These are phyloP conservation scores for Limnephilus auricula DNA, from an alignment of 2,888 invertebrate species.

Conservation along the genomic window DNA sequence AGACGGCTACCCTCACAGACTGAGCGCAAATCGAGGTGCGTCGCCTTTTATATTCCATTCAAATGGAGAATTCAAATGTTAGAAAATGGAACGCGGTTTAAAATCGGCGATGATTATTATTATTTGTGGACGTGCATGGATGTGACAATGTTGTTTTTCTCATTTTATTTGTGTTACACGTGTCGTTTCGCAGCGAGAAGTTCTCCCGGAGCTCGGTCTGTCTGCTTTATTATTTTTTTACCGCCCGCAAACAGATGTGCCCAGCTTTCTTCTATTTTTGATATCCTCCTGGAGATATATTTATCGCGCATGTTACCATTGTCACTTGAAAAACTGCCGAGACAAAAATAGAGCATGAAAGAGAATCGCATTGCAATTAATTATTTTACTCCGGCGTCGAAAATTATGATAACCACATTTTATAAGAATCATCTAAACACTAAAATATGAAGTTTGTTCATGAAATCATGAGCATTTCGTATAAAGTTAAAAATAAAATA, in stretches of 20 bases:
- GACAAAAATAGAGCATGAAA: not conserved
- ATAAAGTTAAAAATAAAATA: not conserved
- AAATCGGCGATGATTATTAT: conserved; percentile 19
- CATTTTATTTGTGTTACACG: not conserved
- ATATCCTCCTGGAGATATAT: not conserved
- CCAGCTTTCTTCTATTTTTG: not conserved
- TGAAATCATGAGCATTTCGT: not conserved
- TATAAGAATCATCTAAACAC: not conserved
- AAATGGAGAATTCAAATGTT: conserved; percentile 28
- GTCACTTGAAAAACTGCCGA: not conserved
- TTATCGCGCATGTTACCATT: not conserved
- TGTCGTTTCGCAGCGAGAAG: not conserved
- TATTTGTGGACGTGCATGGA: conserved; percentile 10
- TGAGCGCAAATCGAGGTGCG: conserved; percentile 32
- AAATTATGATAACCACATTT: not conserved
- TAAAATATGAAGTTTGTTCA: not conserved
- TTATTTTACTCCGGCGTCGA: not conserved
- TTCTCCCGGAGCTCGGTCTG: conserved; percentile 48
- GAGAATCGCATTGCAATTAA: not conserved
- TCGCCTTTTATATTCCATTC: conserved; percentile 58
- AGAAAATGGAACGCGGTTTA: conserved; percentile 50
- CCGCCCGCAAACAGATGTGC: conserved; percentile 3
- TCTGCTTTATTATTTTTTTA: conserved; percentile 9
- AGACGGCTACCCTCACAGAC: conserved; percentile 58
- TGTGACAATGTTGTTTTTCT: conserved; percentile 27